Conservation (phyloP, 2,888 invertebrate species). For the Aphidoletes aphidimyza region DNA sequence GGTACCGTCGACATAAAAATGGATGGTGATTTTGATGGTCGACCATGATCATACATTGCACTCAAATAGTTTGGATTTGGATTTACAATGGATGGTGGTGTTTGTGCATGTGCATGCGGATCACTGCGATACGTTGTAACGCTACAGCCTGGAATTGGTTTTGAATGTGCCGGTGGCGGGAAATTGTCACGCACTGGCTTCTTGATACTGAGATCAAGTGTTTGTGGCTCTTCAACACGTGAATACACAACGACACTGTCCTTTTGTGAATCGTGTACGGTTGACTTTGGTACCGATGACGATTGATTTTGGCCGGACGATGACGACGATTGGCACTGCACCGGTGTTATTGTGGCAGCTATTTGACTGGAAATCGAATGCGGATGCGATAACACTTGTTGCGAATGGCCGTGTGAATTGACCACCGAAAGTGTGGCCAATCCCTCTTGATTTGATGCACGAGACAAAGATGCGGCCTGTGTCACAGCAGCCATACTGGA, state of each 20-base stretch:
- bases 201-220: slow-evolving; percentile 81
- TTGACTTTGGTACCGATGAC: slow-evolving; percentile 61
- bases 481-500: not conserved
- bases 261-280: slow-evolving; percentile 55
- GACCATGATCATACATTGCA: slow-evolving; percentile 62
- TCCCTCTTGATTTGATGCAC: slow-evolving; percentile 62
- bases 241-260: slow-evolving; percentile 66
- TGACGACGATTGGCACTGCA: slow-evolving; percentile 61
- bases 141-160: slow-evolving; percentile 61
- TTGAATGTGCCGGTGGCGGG: slow-evolving; percentile 56
- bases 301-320: slow-evolving; percentile 59
- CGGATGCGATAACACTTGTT: slow-evolving; percentile 63
- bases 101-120: slow-evolving; percentile 57
- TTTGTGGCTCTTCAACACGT: slow-evolving; percentile 73
- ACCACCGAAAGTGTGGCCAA: slow-evolving; percentile 79
- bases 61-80: slow-evolving; percentile 65
- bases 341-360: slow-evolving; percentile 77
- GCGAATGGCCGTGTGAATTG: slow-evolving; percentile 65
- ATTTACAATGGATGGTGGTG: slow-evolving; percentile 55
- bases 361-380: slow-evolving; percentile 66
- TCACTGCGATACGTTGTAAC: slow-evolving; percentile 60
- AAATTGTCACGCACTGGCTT: slow-evolving; percentile 64
- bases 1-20: slow-evolving; percentile 68
- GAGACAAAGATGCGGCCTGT: not conserved
- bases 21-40: slow-evolving; percentile 64